Conservation (phyloP, 2,888 invertebrate species). For the Rapana venosa region DNA sequence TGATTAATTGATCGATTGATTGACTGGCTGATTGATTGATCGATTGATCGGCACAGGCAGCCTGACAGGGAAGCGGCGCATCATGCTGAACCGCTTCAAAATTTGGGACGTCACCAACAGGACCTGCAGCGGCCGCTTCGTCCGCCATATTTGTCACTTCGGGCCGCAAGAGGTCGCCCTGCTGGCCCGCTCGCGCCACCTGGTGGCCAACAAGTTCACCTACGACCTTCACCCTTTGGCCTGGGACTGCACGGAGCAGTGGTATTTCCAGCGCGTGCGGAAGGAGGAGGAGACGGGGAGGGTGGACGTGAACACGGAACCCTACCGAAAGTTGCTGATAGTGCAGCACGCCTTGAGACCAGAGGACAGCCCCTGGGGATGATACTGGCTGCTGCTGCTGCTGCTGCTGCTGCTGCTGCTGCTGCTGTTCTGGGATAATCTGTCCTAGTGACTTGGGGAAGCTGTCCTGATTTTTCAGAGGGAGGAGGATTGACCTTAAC, state of each 20-base stretch:
- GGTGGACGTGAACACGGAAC: not conserved
- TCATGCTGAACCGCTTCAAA: conserved; percentile 30
- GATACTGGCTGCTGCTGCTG: not conserved
- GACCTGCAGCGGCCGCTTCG: conserved; percentile 8
- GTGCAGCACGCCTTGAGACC: conserved; percentile 2
- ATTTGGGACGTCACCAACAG: conserved; percentile 10
- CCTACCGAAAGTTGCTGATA: conserved; percentile 2
- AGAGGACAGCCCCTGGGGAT: not conserved
- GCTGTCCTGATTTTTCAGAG: too few species aligned
- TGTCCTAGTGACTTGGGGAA: too few species aligned
- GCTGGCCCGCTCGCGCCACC: conserved; percentile 50
- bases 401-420: too few species aligned
- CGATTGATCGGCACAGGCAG: not conserved
- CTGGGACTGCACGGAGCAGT: conserved; percentile 66
- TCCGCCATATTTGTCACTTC: conserved; percentile 35
- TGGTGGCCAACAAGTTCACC: conserved; percentile 72
- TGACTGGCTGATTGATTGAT: too few species aligned
- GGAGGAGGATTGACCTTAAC: too few species aligned
- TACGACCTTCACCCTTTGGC: conserved; percentile 57
- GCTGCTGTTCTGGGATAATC: too few species aligned
- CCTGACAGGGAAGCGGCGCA: conserved; percentile 7
- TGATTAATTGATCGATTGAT: too few species aligned
- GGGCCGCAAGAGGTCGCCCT: conserved; percentile 56
- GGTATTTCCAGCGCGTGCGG: conserved; percentile 50
- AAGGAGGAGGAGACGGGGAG: not conserved